Conservation (phyloP, 2,113 vertebrate species). For the Perccottus glenii region DNA sequence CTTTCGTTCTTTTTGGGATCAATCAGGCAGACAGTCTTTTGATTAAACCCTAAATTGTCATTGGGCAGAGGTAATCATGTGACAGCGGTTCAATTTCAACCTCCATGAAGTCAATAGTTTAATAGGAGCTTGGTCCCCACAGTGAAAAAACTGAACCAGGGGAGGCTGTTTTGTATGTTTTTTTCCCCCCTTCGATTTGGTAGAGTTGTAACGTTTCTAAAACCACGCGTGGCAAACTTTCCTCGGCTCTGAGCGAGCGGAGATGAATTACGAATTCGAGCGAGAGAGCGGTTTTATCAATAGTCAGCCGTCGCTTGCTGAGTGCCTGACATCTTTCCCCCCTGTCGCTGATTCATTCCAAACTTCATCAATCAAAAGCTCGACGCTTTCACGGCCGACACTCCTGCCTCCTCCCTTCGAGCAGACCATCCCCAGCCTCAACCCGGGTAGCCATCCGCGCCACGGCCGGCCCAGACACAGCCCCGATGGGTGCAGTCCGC, state of each 20-base stretch:
- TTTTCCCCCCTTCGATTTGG: constrained; percentile 81
- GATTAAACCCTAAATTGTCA: constrained; percentile 99
- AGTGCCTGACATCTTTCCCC: constrained; percentile 99
- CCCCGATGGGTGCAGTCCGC: constrained; percentile 90
- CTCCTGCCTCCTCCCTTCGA: constrained; percentile 99
- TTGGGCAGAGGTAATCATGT: constrained; percentile 99
- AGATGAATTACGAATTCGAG: constrained; percentile 99
- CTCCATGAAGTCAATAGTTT: constrained; percentile 99
- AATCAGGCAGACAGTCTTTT: constrained; percentile 99
- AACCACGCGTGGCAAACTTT: constrained; percentile 91
- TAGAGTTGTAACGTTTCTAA: constrained; percentile 83
- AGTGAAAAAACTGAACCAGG: constrained; percentile 91
- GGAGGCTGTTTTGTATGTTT: constrained; percentile 71
- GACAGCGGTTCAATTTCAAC: constrained; percentile 99
- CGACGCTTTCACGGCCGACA: constrained; percentile 99
- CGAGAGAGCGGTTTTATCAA: constrained; percentile 99
- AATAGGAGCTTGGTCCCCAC: constrained; percentile 99
- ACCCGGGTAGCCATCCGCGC: constrained; percentile 96
- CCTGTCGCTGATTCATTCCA: constrained; percentile 99
- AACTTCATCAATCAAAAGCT: constrained; percentile 99
- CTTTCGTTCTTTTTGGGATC: constrained; percentile 95
- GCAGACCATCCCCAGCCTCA: constrained; percentile 99
- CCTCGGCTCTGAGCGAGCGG: constrained; percentile 93
- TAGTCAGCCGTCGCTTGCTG: constrained; percentile 99
- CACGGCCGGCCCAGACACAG: constrained; percentile 96